A percentile compares a stretch with the other conserved stretches of the same genome.
Conservation (phyloP, 2,888 invertebrate species). For the Aphrophora alni region DNA sequence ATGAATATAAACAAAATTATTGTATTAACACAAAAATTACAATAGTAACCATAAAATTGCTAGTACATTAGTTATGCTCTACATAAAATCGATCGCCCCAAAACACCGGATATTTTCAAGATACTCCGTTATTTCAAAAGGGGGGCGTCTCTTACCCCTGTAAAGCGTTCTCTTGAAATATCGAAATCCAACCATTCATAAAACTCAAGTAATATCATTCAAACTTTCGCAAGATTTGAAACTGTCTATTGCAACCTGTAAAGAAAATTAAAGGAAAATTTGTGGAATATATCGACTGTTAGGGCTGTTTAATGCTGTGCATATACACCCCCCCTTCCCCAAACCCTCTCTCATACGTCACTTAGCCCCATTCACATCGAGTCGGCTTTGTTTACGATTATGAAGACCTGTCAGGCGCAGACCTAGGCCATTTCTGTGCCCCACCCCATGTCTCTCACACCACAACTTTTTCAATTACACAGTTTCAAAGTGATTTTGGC, state of each 20-base stretch:
- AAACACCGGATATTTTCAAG: too few relatives aligned
- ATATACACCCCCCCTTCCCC: not conserved
- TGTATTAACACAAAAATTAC: too few relatives aligned
- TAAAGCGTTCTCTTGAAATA: too few relatives aligned
- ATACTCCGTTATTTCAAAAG: too few relatives aligned
- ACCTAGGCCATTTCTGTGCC: not conserved
- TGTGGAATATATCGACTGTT: not conserved
- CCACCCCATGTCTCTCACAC: not conserved
- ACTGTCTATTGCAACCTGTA: not conserved
- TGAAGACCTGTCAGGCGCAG: not conserved
- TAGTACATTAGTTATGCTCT: too few relatives aligned
- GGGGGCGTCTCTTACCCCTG: too few relatives aligned
- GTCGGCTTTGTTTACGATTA: not conserved
- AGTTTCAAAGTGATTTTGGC: not conserved
- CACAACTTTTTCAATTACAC: constrained; percentile 6
- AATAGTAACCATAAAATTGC: too few relatives aligned
- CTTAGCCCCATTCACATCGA: not conserved
- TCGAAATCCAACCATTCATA: too few relatives aligned
- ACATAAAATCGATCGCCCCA: too few relatives aligned
- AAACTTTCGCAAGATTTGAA: not conserved
- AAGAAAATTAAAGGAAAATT: not conserved
- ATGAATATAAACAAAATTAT: too few relatives aligned
- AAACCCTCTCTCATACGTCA: not conserved
- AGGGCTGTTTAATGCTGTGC: too few relatives aligned
- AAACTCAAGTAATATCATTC: not conserved